These are phyloP conservation scores for Apodemus speciosus DNA, from an alignment of 2,113 vertebrate species.

Conservation along the genomic window DNA sequence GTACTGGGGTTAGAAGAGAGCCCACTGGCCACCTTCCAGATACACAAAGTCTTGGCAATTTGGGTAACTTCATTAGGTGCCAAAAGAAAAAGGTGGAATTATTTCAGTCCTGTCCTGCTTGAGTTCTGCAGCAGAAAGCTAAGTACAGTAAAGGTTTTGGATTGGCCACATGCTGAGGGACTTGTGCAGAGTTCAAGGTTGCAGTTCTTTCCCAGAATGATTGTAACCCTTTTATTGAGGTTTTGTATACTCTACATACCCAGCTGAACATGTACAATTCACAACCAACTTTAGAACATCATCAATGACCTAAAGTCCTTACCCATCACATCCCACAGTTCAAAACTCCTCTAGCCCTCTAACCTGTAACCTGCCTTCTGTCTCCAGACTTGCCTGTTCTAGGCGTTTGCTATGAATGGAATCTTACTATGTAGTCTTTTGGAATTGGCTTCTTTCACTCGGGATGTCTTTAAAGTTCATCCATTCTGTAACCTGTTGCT, in stretches of 20 bases:
- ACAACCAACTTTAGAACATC: neutral
- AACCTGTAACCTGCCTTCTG: neutral
- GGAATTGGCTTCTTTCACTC: neutral
- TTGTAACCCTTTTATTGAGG: neutral
- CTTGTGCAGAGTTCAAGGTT: neutral
- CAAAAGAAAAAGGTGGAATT: slow-evolving; percentile 24
- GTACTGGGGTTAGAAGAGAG: neutral
- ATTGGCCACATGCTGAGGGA: neutral
- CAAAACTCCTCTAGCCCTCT: neutral
- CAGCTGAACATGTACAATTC: neutral
- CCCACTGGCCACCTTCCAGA: neutral
- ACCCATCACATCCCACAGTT: neutral
- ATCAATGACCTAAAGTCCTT: neutral
- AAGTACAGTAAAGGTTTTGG: neutral
- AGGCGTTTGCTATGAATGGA: neutral
- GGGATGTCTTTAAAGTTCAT: neutral
- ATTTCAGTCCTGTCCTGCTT: neutral
- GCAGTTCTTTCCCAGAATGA: neutral
- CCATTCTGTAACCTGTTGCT: no score
- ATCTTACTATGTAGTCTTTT: neutral
- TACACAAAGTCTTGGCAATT: neutral
- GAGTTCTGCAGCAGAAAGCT: neutral
- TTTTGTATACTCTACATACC: neutral
- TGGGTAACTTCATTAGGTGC: neutral
- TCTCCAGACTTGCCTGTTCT: neutral